Conservation (phyloP, 2,113 vertebrate genomes). For the Dromaius novaehollandiae region DNA sequence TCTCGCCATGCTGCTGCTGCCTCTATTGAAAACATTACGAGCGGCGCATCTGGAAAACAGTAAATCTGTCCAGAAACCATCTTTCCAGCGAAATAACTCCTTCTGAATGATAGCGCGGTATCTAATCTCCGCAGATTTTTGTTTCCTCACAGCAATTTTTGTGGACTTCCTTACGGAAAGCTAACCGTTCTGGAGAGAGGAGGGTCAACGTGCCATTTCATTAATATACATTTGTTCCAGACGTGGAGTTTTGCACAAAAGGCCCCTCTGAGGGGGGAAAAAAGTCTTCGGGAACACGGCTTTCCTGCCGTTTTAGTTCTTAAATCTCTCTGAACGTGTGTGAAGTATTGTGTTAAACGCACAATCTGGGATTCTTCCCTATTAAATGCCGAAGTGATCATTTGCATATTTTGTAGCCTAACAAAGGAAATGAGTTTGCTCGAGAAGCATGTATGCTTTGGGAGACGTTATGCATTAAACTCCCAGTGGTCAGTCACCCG, state of each 20-base stretch:
- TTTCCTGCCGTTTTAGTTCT: constrained; percentile 62
- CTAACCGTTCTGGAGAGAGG: constrained; percentile 39
- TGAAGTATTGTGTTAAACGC: constrained; percentile 57
- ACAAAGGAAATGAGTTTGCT: constrained; percentile 79
- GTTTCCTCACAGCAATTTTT: constrained; percentile 35
- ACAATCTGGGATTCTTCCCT: constrained; percentile 62
- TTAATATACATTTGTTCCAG: constrained; percentile 66
- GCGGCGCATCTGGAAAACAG: constrained; percentile 66
- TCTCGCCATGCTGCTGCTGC: constrained; percentile 29
- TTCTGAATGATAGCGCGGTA: constrained; percentile 46
- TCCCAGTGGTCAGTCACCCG: constrained; percentile 63
- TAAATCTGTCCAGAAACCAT: constrained; percentile 57
- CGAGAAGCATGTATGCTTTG: constrained; percentile 73
- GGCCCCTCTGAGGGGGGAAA: constrained; percentile 59
- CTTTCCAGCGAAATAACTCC: constrained; percentile 57
- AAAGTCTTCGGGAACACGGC: constrained; percentile 52
- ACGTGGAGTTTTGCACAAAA: constrained; percentile 65
- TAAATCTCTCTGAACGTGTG: constrained; percentile 43
- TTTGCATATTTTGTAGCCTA: constrained; percentile 78
- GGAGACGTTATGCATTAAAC: constrained; percentile 73
- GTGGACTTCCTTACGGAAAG: constrained; percentile 58
- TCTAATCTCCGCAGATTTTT: constrained; percentile 35
- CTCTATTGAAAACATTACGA: constrained; percentile 69
- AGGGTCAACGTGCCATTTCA: constrained; percentile 35
- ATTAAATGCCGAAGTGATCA: constrained; percentile 73